A percentile compares a stretch with the other conserved stretches of the same genome.
These are phyloP conservation scores for Catharus minimus DNA, from an alignment of 2,113 vertebrate species.

Conservation along the genomic window DNA sequence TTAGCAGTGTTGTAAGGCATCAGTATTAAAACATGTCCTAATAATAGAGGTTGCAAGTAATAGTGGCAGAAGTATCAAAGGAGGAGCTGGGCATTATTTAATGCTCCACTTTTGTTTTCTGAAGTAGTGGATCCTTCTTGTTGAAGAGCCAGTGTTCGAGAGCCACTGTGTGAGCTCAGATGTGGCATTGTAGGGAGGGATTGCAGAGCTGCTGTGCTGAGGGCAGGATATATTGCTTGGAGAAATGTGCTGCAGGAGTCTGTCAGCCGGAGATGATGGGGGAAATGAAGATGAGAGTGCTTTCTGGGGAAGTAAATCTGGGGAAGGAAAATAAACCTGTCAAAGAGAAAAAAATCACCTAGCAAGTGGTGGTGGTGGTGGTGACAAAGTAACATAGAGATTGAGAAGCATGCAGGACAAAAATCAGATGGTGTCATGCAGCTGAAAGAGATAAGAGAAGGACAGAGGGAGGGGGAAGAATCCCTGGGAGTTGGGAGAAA, in stretches of 20 bases:
- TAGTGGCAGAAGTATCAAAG: not conserved
- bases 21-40: not conserved
- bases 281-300: not conserved
- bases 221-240: not conserved
- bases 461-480: not conserved
- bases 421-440: not conserved
- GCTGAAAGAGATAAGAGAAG: not conserved
- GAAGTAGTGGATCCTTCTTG: not conserved
- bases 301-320: not conserved
- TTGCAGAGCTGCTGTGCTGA: not conserved
- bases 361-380: not conserved
- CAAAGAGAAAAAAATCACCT: not conserved
- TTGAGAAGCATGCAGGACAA: not conserved
- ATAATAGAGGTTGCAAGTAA: not conserved
- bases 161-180: fast-evolving
- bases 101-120: not conserved
- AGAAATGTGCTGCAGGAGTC: not conserved
- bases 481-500: fast-evolving
- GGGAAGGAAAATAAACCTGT: not conserved
- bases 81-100: not conserved
- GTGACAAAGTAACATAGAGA: not conserved
- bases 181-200: fast-evolving
- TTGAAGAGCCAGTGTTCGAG: fast-evolving
- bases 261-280: not conserved
- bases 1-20: not conserved